Conservation (phyloP, 2,888 invertebrate species). For the Drosophila buzzatii region DNA sequence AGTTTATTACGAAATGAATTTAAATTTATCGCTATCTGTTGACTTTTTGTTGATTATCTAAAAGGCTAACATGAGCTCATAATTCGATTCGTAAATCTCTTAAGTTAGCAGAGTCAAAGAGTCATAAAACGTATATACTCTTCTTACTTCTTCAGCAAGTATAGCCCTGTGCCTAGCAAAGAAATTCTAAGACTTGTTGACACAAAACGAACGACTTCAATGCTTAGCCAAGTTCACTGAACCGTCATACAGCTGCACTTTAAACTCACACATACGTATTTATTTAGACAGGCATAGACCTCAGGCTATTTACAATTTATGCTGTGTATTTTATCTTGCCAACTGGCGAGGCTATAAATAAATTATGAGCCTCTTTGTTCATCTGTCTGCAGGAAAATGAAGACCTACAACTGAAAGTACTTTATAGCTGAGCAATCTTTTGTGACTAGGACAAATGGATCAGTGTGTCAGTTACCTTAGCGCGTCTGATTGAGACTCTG, state of each 20-base stretch:
- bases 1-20: too few species aligned
- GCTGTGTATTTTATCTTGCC: slow-evolving; percentile 19
- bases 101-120: not conserved
- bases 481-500: not conserved
- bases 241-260: slow-evolving; percentile 54
- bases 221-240: slow-evolving; percentile 56
- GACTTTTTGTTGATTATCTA: too few species aligned
- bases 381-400: slow-evolving; percentile 28
- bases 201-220: not conserved
- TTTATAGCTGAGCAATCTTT: slow-evolving; percentile 14
- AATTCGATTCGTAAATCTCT: not conserved
- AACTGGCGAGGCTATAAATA: slow-evolving; percentile 40
- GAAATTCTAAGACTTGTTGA: slow-evolving; percentile 5
- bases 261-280: slow-evolving; percentile 6
- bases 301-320: slow-evolving; percentile 37
- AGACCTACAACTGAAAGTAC: slow-evolving; percentile 26
- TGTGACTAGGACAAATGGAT: slow-evolving; percentile 19
- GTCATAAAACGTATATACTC: not conserved
- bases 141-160: too few species aligned
- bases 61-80: not conserved
- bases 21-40: too few species aligned
- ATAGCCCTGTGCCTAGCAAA: not conserved
- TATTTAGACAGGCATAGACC: slow-evolving; percentile 17
- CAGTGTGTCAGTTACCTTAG: slow-evolving; percentile 30
- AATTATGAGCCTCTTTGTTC: slow-evolving; percentile 42